A percentile compares a stretch with the other conserved stretches of the same genome.
Evolutionary conservation across 2,113 vertebrate genomes (phyloP).

Genomic region (Apaloderma vittatum): DNA sequence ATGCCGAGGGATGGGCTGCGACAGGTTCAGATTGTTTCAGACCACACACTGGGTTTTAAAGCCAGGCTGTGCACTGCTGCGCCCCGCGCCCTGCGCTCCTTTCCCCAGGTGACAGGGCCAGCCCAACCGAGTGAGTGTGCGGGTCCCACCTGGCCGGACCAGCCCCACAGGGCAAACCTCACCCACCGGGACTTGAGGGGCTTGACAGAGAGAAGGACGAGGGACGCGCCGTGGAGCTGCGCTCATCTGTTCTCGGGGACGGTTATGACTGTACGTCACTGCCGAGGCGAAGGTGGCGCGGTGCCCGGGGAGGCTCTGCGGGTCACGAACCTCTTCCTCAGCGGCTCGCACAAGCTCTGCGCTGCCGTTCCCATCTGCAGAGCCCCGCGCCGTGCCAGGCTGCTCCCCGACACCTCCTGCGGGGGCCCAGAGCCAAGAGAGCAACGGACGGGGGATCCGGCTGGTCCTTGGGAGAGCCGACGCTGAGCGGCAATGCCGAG

Average conservation of each 20-base stretch:
- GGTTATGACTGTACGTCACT: rapidly evolving
- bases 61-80: rapidly evolving
- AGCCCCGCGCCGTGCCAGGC: background rate
- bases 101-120: rapidly evolving
- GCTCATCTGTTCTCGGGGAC: rapidly evolving
- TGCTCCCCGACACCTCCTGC: rapidly evolving
- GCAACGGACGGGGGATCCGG: background rate
- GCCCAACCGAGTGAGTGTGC: rapidly evolving
- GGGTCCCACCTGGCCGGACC: background rate
- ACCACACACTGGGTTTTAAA: rapidly evolving
- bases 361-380: background rate
- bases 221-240: rapidly evolving
- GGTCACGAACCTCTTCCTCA: background rate
- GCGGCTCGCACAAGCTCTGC: background rate
- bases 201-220: rapidly evolving
- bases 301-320: background rate
- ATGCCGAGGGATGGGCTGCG: rapidly evolving
- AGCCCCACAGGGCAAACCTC: rapidly evolving
- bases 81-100: rapidly evolving
- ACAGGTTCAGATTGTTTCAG: rapidly evolving
- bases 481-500: rapidly evolving
- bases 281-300: rapidly evolving
- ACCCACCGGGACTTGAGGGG: background rate
- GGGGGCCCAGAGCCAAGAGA: rapidly evolving
- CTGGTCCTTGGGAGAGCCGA: background rate